Conservation (phyloP, 1,140 invertebrate genomes). For the Diachasma alloeum region DNA sequence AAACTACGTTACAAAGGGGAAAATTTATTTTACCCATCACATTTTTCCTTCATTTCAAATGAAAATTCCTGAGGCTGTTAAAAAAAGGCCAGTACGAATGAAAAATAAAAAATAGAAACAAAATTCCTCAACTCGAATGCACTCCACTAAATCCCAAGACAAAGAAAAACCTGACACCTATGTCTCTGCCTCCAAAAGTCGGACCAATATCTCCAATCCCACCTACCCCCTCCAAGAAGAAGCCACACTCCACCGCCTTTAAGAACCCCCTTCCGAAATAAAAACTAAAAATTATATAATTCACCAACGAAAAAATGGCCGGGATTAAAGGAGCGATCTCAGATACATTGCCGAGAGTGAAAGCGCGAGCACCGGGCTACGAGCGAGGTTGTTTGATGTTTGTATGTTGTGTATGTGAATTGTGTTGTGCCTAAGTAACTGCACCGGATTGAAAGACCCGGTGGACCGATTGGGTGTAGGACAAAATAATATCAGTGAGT, state of each 20-base stretch:
- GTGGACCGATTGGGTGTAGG: not conserved
- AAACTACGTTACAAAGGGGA: too few relatives aligned
- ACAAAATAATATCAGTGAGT: not conserved
- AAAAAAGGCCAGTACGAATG: too few relatives aligned
- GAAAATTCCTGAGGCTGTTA: too few relatives aligned
- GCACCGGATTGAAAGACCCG: not conserved
- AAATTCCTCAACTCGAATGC: too few relatives aligned
- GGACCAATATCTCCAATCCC: not conserved
- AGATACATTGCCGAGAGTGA: conserved; percentile 58
- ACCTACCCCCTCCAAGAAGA: not conserved
- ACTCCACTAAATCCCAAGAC: too few relatives aligned
- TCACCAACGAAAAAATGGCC: conserved; percentile 49
- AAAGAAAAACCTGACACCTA: too few relatives aligned
- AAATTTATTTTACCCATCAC: too few relatives aligned
- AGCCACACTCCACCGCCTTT: too few relatives aligned
- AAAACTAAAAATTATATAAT: conserved; percentile 14
- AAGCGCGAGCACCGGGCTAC: conserved; percentile 47
- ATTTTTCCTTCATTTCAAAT: too few relatives aligned
- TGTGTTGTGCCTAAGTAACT: not conserved
- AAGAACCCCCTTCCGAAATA: not conserved
- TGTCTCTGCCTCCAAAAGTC: too few relatives aligned
- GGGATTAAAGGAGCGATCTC: conserved; percentile 41
- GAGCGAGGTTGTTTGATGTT: conserved; percentile 19
- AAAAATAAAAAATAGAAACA: not conserved
- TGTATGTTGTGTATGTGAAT: conserved; percentile 8